A percentile compares a stretch with the other conserved stretches of the same genome.
Evolutionary conservation across 2,888 invertebrate genomes (phyloP).

Genomic region (Venustoraphidia nigricollis): DNA sequence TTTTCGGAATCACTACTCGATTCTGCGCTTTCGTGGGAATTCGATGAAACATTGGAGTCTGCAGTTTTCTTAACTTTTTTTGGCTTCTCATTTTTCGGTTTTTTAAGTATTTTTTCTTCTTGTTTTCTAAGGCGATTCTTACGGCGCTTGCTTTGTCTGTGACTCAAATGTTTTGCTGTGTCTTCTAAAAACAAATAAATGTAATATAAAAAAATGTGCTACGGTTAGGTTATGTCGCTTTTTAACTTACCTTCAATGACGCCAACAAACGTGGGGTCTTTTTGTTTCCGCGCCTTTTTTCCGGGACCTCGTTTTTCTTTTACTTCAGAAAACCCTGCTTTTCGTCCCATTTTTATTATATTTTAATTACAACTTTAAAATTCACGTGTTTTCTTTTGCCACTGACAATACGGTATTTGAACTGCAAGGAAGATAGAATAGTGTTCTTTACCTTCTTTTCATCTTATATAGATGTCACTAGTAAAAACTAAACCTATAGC

Average conservation of each 20-base stretch:
- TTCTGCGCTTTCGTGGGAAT: too few relatives aligned
- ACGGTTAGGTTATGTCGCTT: background rate
- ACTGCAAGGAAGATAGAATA: too few relatives aligned
- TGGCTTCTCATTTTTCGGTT: conserved; percentile 18
- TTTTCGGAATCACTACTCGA: conserved; percentile 2
- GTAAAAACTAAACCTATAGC: too few relatives aligned
- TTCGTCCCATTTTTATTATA: conserved; percentile 57
- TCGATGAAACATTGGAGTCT: conserved; percentile 4
- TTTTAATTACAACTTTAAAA: too few relatives aligned
- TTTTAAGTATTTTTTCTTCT: conserved; percentile 9
- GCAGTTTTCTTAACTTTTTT: conserved; percentile 9
- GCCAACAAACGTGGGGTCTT: conserved; percentile 55
- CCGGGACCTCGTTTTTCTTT: conserved; percentile 70
- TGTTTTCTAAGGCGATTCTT: conserved; percentile 36
- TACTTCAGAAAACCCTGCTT: conserved; percentile 62
- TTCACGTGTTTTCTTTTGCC: too few relatives aligned
- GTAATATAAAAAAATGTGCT: conserved; percentile 4
- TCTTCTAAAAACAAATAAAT: conserved; percentile 20
- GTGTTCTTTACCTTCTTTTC: too few relatives aligned
- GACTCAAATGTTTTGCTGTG: conserved; percentile 42
- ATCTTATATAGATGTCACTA: too few relatives aligned
- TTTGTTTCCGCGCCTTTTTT: conserved; percentile 74
- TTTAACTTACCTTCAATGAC: conserved; percentile 29
- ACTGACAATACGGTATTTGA: too few relatives aligned
- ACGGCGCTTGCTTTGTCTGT: conserved; percentile 51